Evolutionary conservation across 2,888 invertebrate genomes (phyloP).

Genomic region (Falcaria lacertinaria): DNA sequence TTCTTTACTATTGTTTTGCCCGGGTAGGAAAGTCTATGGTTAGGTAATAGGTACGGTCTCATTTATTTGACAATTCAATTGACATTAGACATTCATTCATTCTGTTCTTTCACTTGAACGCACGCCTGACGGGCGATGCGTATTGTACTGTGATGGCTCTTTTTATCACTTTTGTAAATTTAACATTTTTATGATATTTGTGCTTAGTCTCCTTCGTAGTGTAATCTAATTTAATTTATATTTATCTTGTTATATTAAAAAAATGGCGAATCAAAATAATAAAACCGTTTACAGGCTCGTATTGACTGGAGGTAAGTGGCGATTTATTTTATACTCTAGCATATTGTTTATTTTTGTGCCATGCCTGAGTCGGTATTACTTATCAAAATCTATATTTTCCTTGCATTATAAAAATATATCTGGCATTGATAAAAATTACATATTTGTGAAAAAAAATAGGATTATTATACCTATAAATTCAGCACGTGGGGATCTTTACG

Average conservation of each 20-base stretch:
- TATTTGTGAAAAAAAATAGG: too few species aligned
- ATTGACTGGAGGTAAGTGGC: slow-evolving; percentile 90
- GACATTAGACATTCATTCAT: slow-evolving; percentile 15
- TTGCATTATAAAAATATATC: neutral
- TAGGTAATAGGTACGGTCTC: too few species aligned
- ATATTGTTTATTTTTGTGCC: slow-evolving; percentile 7
- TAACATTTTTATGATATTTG: slow-evolving; percentile 76
- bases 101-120: slow-evolving; percentile 57
- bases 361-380: neutral
- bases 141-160: slow-evolving; percentile 69
- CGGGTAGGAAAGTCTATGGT: too few species aligned
- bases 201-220: slow-evolving; percentile 60
- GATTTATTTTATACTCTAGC: slow-evolving; percentile 12
- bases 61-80: too few species aligned
- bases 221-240: slow-evolving; percentile 64
- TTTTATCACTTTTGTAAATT: slow-evolving; percentile 68
- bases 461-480: slow-evolving; percentile 10
- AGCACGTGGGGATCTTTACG: slow-evolving; percentile 62
- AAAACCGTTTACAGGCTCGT: slow-evolving; percentile 91
- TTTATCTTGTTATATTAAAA: slow-evolving; percentile 44
- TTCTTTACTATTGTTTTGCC: too few species aligned
- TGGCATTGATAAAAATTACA: neutral
- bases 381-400: neutral
- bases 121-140: slow-evolving; percentile 75
- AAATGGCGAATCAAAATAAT: slow-evolving; percentile 76